Evolutionary conservation across 2,888 invertebrate species (phyloP), one percentile per base, ranked within the genome.

Genomic region (Parnassius glacialis): DNA sequence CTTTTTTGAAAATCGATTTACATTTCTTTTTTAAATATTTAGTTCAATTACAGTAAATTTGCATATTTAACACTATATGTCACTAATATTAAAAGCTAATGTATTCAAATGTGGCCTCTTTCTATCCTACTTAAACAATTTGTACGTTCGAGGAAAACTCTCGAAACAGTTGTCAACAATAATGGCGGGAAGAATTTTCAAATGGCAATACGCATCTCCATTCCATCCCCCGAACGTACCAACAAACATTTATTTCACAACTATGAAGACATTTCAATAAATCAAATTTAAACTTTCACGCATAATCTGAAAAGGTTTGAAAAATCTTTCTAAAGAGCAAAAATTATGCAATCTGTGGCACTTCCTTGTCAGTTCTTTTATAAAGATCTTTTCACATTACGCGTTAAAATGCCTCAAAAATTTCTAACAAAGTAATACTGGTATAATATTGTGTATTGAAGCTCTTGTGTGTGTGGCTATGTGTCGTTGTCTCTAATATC

Each of bases 11-110:
- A 69, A 71, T 78, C 74, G 74, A 75, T 71, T 73, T 75, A 76
- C 70, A 75, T 66, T 59, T 73, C 71, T 74, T 71, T 20, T 75
- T 80, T 78, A 78, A 68, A 69, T 68, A 67, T 72, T 74, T 70
- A 68, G 57, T 81, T 78, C 73, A 78, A 80, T 81, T 81, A 81
- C 76, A 74, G 82, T 85, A 80, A 86, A 82, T 72, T 85, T 85
- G 81, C 83, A 80, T 80, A 81, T 85, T 84, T 82, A 87, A 85
- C 85, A 87, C 90, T 90, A 90, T 76, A 86, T 91, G 92, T 91
- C 91, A 90, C 92, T 92, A 92, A 92, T 86, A 83, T 89, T 89
- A 89, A 86, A 90, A 89, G 84, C 87, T 90, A 88, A 85, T 81
- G 84, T 75, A 76, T 80, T 75, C 75, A 70, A 70, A 68, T 71